Conservation (phyloP, 1,140 invertebrate genomes). For the Drosophila neocordata region DNA sequence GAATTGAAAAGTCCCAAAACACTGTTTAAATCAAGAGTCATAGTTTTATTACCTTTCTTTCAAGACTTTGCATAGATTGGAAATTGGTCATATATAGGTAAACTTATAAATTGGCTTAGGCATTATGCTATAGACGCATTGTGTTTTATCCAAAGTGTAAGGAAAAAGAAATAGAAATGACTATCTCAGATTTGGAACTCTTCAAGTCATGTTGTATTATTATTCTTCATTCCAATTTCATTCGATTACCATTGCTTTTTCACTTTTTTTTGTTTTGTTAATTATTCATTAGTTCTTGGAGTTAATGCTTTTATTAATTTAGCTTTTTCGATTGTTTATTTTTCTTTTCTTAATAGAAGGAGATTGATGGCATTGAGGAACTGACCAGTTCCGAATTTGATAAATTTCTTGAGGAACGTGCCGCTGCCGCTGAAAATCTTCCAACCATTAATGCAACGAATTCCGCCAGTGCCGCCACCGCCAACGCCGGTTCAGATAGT, state of each 20-base stretch:
- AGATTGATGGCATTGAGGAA: constrained; percentile 85
- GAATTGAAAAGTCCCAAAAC: not conserved
- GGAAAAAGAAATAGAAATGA: too few relatives aligned
- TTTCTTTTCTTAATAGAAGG: constrained; percentile 54
- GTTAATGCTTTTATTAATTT: not conserved
- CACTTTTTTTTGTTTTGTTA: constrained; percentile 5
- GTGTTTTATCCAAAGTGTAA: too few relatives aligned
- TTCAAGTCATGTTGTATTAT: not conserved
- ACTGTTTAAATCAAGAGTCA: not conserved
- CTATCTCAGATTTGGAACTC: not conserved
- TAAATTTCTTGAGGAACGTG: constrained; percentile 94
- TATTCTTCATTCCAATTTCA: not conserved
- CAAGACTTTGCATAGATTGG: too few relatives aligned
- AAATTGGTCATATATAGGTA: too few relatives aligned
- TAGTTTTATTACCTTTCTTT: too few relatives aligned
- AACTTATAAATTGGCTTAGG: too few relatives aligned
- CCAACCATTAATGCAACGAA: constrained; percentile 83
- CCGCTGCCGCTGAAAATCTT: constrained; percentile 90
- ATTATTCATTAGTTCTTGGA: not conserved
- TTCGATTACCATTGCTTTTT: constrained; percentile 42
- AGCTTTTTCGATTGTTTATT: not conserved
- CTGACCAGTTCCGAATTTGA: constrained; percentile 96
- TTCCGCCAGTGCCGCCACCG: constrained; percentile 38
- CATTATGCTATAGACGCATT: too few relatives aligned
- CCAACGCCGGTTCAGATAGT: constrained; percentile 58